Conservation (phyloP, 1,140 invertebrate genomes). For the Leptopilina clavipes region DNA sequence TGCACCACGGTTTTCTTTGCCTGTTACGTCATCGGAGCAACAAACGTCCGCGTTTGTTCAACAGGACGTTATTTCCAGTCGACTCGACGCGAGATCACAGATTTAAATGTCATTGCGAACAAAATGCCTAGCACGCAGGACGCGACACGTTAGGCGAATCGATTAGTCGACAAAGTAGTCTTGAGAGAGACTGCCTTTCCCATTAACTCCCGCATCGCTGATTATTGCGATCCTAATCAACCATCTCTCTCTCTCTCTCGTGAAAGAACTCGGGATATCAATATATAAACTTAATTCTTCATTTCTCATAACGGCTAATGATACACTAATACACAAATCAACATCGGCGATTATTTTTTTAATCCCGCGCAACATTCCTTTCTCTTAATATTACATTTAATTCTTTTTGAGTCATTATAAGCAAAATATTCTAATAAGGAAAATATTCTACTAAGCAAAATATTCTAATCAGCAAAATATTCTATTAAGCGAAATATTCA, state of each 20-base stretch:
- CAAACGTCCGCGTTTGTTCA: constrained; percentile 54
- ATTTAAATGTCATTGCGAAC: constrained; percentile 54
- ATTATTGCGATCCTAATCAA: constrained; percentile 3
- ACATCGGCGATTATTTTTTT: neutral
- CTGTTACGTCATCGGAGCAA: constrained; percentile 51
- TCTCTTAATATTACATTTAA: too few relatives aligned
- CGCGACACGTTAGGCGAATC: constrained; percentile 34
- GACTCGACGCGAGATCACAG: constrained; percentile 55
- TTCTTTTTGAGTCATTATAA: too few relatives aligned
- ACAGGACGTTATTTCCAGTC: constrained; percentile 54
- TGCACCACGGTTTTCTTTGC: constrained; percentile 59
- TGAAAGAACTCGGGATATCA: constrained; percentile 10
- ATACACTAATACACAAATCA: constrained; percentile 2
- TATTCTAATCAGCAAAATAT: neutral
- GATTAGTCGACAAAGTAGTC: constrained; percentile 30
- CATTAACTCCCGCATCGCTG: constrained; percentile 21
- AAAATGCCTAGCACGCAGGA: constrained; percentile 37
- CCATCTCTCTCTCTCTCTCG: neutral
- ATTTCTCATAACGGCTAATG: neutral
- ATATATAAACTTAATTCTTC: neutral
- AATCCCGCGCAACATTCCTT: too few relatives aligned
- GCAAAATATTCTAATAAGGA: neutral
- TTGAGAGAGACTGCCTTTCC: constrained; percentile 5
- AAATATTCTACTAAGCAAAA: neutral
- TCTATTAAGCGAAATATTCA: neutral